These are phyloP conservation scores for Atrina japonica DNA, from an alignment of 2,888 invertebrate species.

Conservation along the genomic window DNA sequence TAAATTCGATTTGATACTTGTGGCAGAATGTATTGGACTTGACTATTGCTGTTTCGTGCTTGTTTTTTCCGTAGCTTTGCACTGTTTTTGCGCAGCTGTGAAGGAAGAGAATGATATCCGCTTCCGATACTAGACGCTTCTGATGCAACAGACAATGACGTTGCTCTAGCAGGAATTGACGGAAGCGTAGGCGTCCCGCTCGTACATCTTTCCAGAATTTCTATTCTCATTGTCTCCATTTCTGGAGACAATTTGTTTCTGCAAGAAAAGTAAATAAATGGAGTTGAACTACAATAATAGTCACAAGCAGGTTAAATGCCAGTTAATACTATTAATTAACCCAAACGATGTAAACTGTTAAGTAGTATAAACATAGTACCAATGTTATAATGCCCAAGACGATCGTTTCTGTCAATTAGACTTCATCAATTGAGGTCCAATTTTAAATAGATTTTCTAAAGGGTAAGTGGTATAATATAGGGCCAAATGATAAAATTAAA, in stretches of 20 bases:
- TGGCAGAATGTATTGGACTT: constrained; percentile 19
- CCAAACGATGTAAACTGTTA: no score
- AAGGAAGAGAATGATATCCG: constrained; percentile 9
- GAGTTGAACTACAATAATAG: constrained; percentile 1
- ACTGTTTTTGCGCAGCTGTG: constrained; percentile 26
- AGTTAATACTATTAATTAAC: no score
- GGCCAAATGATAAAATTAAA: no score
- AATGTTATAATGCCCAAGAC: no score
- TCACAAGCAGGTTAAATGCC: no score
- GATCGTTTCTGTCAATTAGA: no score
- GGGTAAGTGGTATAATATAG: no score
- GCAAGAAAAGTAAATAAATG: not conserved
- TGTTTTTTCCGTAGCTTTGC: constrained; percentile 30
- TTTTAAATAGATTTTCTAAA: no score
- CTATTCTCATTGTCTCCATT: constrained; percentile 11
- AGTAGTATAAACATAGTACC: no score
- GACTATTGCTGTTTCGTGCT: constrained; percentile 1
- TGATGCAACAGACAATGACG: constrained; percentile 21
- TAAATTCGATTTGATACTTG: constrained; percentile 4
- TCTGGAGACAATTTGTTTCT: not conserved
- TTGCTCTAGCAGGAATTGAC: constrained; percentile 18
- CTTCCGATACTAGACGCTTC: constrained; percentile 31
- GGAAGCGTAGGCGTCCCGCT: constrained; percentile 15
- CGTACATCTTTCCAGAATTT: not conserved
- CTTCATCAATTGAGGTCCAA: no score